phyloP scores from a whole-genome alignment of 2,888 invertebrate species.

The Leucania comma region DNA sequence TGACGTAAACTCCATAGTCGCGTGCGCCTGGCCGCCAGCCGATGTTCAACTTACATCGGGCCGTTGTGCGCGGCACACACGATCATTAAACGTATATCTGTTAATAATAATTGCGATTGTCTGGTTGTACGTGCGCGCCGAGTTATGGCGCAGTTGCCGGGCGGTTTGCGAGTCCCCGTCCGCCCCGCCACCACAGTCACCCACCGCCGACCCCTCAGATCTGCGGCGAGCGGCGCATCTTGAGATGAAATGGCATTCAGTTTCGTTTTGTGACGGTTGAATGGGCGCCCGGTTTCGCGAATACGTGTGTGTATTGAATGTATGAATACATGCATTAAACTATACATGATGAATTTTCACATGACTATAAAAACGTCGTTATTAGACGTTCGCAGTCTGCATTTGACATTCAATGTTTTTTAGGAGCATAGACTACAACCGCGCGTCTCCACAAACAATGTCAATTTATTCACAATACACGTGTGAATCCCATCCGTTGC shows the following conservation, averaged over 20 bases:
- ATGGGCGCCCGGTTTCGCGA: slow-evolving; percentile 78
- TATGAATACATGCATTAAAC: slow-evolving; percentile 73
- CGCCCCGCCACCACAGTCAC: slow-evolving; percentile 60
- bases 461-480: slow-evolving; percentile 18
- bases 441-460: background rate
- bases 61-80: slow-evolving; percentile 78
- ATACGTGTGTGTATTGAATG: slow-evolving; percentile 67
- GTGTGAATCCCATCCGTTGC: slow-evolving; percentile 12
- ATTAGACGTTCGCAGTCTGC: slow-evolving; percentile 17
- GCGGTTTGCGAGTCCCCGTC: slow-evolving; percentile 69
- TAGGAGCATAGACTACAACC: slow-evolving; percentile 4
- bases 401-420: slow-evolving; percentile 34
- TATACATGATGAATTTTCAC: slow-evolving; percentile 55
- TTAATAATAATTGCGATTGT: slow-evolving; percentile 90
- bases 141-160: slow-evolving; percentile 87
- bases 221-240: slow-evolving; percentile 80
- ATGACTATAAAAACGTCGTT: slow-evolving; percentile 40
- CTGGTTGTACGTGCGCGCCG: slow-evolving; percentile 87
- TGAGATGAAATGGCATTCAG: slow-evolving; percentile 85
- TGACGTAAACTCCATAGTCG: slow-evolving; percentile 78
- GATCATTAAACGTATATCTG: slow-evolving; percentile 88
- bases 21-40: slow-evolving; percentile 69
- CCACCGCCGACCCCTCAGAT: slow-evolving; percentile 73
- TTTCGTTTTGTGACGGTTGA: slow-evolving; percentile 85
- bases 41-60: slow-evolving; percentile 73